Conservation (phyloP, 2,113 vertebrate species). For the Manacus vitellinus region DNA sequence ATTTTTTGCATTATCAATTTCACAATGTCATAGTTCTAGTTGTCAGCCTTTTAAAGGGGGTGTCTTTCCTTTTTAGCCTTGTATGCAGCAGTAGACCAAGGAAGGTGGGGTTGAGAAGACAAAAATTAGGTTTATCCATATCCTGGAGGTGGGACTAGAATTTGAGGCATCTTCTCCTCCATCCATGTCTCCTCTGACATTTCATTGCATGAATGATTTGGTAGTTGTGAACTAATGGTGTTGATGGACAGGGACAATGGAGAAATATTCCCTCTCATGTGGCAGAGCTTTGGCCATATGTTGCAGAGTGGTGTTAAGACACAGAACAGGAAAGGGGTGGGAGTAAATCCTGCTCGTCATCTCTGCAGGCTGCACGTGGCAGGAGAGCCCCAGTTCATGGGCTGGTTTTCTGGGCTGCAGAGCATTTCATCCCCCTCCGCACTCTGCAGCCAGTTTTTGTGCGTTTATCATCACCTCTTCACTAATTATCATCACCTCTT, state of each 20-base stretch:
- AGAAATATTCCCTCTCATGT: not conserved
- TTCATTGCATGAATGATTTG: not conserved
- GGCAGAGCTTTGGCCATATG: accelerated
- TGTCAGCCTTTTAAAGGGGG: not conserved
- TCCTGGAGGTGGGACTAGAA: not conserved
- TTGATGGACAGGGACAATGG: not conserved
- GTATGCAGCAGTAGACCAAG: not conserved
- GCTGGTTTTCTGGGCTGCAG: not conserved
- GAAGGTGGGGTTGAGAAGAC: not conserved
- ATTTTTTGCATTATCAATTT: constrained; percentile 65
- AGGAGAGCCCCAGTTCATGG: not conserved
- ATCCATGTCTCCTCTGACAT: not conserved
- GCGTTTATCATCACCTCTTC: not conserved
- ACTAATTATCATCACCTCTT: not conserved
- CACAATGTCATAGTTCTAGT: constrained; percentile 2
- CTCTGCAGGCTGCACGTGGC: accelerated
- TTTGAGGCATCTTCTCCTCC: not conserved
- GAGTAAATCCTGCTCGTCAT: not conserved
- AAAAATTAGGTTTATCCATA: not conserved
- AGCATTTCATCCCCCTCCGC: not conserved
- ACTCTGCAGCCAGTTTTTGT: not conserved
- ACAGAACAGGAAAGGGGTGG: not conserved
- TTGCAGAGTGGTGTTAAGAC: accelerated
- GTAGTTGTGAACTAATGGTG: accelerated
- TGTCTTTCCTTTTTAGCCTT: not conserved